Percentiles rank a stretch among this genome's conserved stretches.
Evolutionary conservation across 1,140 invertebrate species (phyloP).

Genomic region (Formica selysi): DNA sequence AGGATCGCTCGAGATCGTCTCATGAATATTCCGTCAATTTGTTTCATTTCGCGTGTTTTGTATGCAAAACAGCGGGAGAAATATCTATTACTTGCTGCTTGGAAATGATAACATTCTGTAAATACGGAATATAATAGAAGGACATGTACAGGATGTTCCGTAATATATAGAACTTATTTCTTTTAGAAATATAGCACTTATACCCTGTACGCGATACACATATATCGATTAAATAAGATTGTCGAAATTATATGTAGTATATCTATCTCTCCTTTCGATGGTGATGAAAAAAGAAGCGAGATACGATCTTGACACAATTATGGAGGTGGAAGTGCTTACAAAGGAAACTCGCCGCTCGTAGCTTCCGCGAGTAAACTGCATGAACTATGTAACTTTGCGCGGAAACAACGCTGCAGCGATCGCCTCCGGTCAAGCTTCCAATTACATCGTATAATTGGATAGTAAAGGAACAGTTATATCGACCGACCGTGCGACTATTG

Average conservation of each 20-base stretch:
- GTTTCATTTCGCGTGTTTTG: constrained; percentile 49
- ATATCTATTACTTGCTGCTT: constrained; percentile 17
- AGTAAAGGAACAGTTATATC: constrained; percentile 46
- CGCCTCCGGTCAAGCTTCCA: constrained; percentile 60
- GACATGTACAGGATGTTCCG: background rate
- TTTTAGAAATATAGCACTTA: background rate
- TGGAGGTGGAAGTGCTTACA: constrained; percentile 19
- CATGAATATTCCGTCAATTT: constrained; percentile 66
- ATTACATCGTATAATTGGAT: constrained; percentile 60
- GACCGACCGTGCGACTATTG: constrained; percentile 4
- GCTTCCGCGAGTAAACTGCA: constrained; percentile 61
- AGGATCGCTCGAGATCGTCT: constrained; percentile 38
- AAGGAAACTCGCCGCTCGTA: constrained; percentile 33
- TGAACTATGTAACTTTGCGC: constrained; percentile 59
- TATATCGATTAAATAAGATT: background rate
- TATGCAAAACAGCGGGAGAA: constrained; percentile 26
- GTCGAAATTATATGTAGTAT: constrained; percentile 44
- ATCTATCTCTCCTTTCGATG: background rate
- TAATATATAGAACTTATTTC: background rate
- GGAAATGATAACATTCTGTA: constrained; percentile 16
- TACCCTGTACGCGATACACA: background rate
- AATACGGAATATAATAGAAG: background rate
- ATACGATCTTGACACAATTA: constrained; percentile 57
- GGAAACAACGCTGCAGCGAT: constrained; percentile 54
- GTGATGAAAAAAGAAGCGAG: constrained; percentile 27